Percentiles rank a stretch among this genome's conserved stretches.
phyloP scores from a whole-genome alignment of 30 jellyfish, hydroid and myxozoan species.

The Clytia hemisphaerica region DNA sequence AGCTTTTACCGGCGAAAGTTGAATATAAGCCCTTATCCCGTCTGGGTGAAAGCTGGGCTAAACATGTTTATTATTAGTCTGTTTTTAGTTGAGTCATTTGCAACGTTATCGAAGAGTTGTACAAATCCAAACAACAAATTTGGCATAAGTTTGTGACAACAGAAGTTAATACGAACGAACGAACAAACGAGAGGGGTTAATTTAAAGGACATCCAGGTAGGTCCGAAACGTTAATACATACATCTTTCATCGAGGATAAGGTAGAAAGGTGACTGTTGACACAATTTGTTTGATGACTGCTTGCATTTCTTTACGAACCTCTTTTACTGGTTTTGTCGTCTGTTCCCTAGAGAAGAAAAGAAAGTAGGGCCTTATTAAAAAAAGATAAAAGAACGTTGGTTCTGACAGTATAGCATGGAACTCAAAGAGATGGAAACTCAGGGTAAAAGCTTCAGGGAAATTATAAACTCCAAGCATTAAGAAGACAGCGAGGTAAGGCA shows the following conservation, averaged over 20 bases:
- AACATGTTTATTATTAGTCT: no score
- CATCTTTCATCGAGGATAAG: conserved; percentile 27
- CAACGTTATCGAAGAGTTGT: no score
- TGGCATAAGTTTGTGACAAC: background rate
- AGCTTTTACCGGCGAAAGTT: no score
- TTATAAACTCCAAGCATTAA: background rate
- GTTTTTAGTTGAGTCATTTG: no score
- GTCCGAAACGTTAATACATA: no score
- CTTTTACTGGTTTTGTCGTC: conserved; percentile 56
- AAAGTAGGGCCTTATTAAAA: background rate
- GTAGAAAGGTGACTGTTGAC: conserved; percentile 79
- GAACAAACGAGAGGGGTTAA: no score
- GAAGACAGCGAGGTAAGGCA: background rate
- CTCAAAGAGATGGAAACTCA: background rate
- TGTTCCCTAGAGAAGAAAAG: conserved; percentile 20
- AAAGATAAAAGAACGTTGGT: background rate
- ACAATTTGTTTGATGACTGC: conserved; percentile 68
- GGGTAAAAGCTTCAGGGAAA: no score
- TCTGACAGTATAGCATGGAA: background rate
- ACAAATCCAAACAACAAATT: background rate
- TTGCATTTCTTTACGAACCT: conserved; percentile 66
- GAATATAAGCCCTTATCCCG: no score
- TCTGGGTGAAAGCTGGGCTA: no score
- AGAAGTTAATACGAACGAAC: background rate
- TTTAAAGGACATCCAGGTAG: no score